phyloP scores from a whole-genome alignment of 2,888 invertebrate species.

The Eumacrocentrus americanus region DNA sequence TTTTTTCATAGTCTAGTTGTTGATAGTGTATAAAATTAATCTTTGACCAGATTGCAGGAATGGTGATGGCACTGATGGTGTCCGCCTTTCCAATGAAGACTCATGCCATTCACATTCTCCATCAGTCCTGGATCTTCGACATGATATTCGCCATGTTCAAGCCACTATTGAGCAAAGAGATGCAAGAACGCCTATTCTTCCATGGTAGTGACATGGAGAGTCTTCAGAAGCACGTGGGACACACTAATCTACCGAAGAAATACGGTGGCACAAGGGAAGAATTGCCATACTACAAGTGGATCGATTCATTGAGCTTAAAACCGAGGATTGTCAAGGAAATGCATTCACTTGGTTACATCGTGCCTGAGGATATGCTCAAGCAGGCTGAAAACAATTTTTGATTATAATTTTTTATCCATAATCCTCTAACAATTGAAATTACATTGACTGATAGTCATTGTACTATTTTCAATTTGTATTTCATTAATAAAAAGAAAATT shows the following conservation, averaged over 20 bases:
- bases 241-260: constrained; percentile 73
- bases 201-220: constrained; percentile 77
- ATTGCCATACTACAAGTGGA: constrained; percentile 76
- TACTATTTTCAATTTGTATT: not conserved
- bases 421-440: not conserved
- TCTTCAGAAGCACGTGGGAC: constrained; percentile 75
- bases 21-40: too few relatives aligned
- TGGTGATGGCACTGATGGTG: constrained; percentile 57
- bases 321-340: constrained; percentile 69
- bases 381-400: constrained; percentile 31
- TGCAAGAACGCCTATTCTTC: constrained; percentile 72
- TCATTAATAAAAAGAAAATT: too few relatives aligned
- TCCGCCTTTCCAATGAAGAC: constrained; percentile 77
- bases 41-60: constrained; percentile 54
- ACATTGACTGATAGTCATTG: not conserved
- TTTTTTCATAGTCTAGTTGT: too few relatives aligned
- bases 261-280: constrained; percentile 76
- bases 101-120: constrained; percentile 77
- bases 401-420: not conserved
- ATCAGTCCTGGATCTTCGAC: constrained; percentile 83
- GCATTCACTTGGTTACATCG: constrained; percentile 69
- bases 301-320: constrained; percentile 68
- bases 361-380: constrained; percentile 55
- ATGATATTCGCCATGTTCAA: constrained; percentile 79
- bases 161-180: constrained; percentile 72